Conservation (phyloP, 2,113 vertebrate genomes). For the Rhynchomys soricoides region DNA sequence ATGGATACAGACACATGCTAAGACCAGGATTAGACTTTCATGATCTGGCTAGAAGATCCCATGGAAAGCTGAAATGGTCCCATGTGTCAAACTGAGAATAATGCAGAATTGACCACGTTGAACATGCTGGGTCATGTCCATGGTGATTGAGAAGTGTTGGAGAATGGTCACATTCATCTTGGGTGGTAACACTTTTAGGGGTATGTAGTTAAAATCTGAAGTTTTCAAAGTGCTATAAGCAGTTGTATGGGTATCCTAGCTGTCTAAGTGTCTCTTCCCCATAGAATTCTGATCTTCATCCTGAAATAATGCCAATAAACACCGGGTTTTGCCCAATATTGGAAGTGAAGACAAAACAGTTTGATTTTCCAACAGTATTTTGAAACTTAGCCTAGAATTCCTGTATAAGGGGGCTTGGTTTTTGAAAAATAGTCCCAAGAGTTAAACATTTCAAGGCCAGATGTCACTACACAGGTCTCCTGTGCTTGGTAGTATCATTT, state of each 20-base stretch:
- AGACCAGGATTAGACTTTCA: neutral
- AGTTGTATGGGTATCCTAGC: neutral
- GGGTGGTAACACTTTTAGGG: no score
- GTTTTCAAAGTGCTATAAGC: neutral
- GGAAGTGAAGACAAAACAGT: neutral
- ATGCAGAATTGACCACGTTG: neutral
- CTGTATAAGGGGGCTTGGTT: neutral
- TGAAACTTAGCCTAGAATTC: neutral
- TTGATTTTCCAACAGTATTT: neutral
- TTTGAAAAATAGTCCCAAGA: neutral
- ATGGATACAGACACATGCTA: neutral
- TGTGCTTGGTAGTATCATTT: neutral
- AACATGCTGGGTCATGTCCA: neutral
- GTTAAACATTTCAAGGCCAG: neutral
- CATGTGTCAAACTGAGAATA: neutral
- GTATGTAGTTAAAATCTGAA: neutral
- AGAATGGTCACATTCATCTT: neutral
- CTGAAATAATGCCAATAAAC: neutral
- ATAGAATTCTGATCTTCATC: neutral
- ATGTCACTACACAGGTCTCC: neutral
- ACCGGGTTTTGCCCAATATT: neutral
- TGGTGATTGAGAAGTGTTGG: neutral
- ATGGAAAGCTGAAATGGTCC: neutral
- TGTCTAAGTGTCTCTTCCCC: neutral
- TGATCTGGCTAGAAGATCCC: neutral